Base-by-base conservation (phyloP, 30 jellyfish, hydroid and myxozoan species). In the Chrysaora quinquecirrha region DNA sequence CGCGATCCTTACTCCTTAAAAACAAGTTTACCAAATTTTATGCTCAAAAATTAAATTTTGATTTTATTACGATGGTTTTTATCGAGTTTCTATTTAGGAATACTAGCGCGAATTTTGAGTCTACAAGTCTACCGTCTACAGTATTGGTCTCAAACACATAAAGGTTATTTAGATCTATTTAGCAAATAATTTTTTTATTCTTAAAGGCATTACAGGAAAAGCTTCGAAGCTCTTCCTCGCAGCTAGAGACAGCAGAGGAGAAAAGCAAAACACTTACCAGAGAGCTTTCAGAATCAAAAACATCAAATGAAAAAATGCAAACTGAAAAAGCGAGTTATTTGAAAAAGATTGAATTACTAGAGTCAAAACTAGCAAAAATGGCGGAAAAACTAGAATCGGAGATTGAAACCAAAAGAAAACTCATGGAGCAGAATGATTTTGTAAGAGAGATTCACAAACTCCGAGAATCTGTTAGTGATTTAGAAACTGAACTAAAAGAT, bases 391-490 rank as follows among this genome's bases (percentile, higher is more conserved):
- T 82, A 9, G 33, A 46, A 12, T 10, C 49, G 19, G 92, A 82
- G 30, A 31, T 50, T 54, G 84, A 71, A 1, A 22, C 78, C 2
- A 82, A 82, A 16, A 38, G 48, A 48, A 82, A 34, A 46, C 85
- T 82, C 11, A 23, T 82, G 33, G 92, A 70, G 62, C 92, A 69
- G 34, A 82, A 74, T 69, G 85, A 82, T 23, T 71, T 82, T 64
- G 49, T 82, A 14, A 58, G 35, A 38, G 85, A 82, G 46, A 48
- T 82, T 20, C 78, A 69, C 20, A 34, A 71, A 34, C 92, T 66
- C 30, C 50, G 79, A 30, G 63, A 34, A 14, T 58, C 54, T 6
- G 52, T 82, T 3, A 82, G 54, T 30, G 32, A 79, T 0, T 47
- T 68, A 6, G 84, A 56, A 63, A 82, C 28, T 49, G 92, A 68